phyloP scores from a whole-genome alignment of 1,140 invertebrate species.

The Drosophila orosa region DNA sequence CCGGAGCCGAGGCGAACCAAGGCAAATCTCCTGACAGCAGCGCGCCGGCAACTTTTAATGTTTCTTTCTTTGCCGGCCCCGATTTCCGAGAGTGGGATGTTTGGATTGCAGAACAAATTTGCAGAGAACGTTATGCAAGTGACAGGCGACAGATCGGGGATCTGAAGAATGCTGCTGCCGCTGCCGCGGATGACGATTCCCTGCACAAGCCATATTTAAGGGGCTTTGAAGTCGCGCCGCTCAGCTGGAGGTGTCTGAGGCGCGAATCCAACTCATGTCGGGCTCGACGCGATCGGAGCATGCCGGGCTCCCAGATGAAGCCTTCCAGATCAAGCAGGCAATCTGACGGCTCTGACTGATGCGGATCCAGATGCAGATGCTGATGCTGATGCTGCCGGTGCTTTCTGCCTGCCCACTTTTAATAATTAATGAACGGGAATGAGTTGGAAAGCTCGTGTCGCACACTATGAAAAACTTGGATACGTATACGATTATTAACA shows the following conservation, averaged over 20 bases:
- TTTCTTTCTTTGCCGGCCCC: slow-evolving; percentile 30
- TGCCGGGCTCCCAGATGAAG: slow-evolving; percentile 31
- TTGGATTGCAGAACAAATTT: slow-evolving; percentile 81
- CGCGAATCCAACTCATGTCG: slow-evolving; percentile 53
- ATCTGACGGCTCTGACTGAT: slow-evolving; percentile 39
- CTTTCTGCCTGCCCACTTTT: slow-evolving; percentile 21
- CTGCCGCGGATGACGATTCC: slow-evolving; percentile 38
- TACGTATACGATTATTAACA: rapidly evolving
- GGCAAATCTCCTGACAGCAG: slow-evolving; percentile 73
- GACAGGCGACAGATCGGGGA: slow-evolving; percentile 50
- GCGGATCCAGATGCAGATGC: slow-evolving; percentile 25
- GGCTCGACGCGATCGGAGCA: slow-evolving; percentile 48
- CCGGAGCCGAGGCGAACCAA: slow-evolving; percentile 18
- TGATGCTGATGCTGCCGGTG: neutral
- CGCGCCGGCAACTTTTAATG: slow-evolving; percentile 77
- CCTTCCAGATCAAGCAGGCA: slow-evolving; percentile 34
- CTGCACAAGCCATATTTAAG: slow-evolving; percentile 69
- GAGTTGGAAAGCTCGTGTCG: slow-evolving; percentile 4
- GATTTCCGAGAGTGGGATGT: slow-evolving; percentile 72
- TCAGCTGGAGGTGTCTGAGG: slow-evolving; percentile 41
- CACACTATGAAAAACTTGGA: neutral
- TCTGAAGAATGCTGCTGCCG: slow-evolving; percentile 25
- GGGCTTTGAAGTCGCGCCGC: slow-evolving; percentile 71
- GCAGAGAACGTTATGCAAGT: slow-evolving; percentile 66
- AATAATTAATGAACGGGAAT: slow-evolving; percentile 36